Base-by-base conservation (phyloP, 37 sponge, comb jelly and placozoan species). In the Geodia barretti region DNA sequence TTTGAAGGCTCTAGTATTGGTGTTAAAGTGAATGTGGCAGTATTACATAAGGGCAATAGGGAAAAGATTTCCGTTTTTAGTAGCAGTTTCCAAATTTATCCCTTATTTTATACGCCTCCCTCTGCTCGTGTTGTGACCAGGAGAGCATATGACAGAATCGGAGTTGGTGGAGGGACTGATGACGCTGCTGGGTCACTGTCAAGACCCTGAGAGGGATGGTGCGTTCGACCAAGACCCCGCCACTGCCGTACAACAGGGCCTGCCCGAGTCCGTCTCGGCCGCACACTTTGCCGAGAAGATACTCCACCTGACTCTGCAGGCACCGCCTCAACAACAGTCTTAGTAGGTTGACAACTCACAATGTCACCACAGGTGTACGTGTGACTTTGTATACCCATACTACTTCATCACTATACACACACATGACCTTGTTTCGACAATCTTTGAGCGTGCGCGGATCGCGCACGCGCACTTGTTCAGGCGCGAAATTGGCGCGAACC, bases 141-240 rank as follows among this genome's bases (percentile, higher is more conserved):
- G 99, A 35, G 99, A 98, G 76, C 94, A 88, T 68, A 64, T 98
- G 26, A 87, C 97, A 39, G 97, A 96, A 38, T 64, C 86, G 24
- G 99, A 98, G 67, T 58, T 98, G 47, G 92, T 92, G 14, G 99
- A 98, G 39, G 80, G 76, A 62, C 84, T 98, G 69, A 94, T 91
- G 84, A 91, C 95, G 11, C 70, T 98, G 41, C 73, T 98, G 30
- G 93, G 92, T 5, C 63, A 65, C 65, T 72, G 37, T 31, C 78
- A 82, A 30, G 85, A 89, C 37, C 92, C 92, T 67, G 95, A 91
- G 25, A 70, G 70, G 3, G 84, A 80, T 0, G 84, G 70, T 14
- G 39, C 68, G 28, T 79, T 72, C 31, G 47, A 80, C 24, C 70
- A 78, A 21, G 89, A 87, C 35, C 70, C 88, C 14, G 81, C 39